Base-by-base conservation (phyloP, 2,888 invertebrate genomes). In the Troilus luridus region DNA sequence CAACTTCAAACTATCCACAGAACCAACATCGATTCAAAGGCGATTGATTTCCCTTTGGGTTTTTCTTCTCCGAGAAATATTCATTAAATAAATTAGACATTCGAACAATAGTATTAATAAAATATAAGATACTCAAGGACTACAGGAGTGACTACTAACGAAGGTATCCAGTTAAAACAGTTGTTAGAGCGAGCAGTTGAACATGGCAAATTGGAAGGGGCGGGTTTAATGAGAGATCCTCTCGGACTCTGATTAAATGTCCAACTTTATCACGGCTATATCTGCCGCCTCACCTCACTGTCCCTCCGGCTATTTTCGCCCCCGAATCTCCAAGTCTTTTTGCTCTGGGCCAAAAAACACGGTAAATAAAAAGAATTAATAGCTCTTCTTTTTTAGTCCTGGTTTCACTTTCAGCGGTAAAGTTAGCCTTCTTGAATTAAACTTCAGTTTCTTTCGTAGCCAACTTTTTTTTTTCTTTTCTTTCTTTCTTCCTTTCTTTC, bases 161-260 rank as follows among this genome's bases (percentile, higher is more conserved):
- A 89, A 89, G 62, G 89, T 60, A 64, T 27, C 89, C 64, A 89
- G 89, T 89, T 89, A 64, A 88, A 89, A 89, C 89, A 89, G 89
- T 89, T 89, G 89, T 89, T 89, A 89, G 88, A 60, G 27, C 54
- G 54, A 54, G 89, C 54, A 89, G 89, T 89, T 89, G 89, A 24
- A 89, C 89, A 89, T 64, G 89, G 62, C 54, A 89, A 89, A 88
- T 88, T 89, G 89, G 60, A 89, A 54, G n/a, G n/a, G 59, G 27
- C n/a, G 67, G 62, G 21, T 64, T 89, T 89, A 89, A 89, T 89
- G 89, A 89, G 89, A 89, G 27, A 27, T 64, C 41, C 62, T 41
- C 41, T 41, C 67, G 60, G 62, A 24, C 64, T 64, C 89, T 89
- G 64, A 64, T 89, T 89, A 89, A 89, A 89, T 64, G 89, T 62